Base-by-base conservation (phyloP, 2,797 vertebrate species). In the Tauraco hartlaubi region DNA sequence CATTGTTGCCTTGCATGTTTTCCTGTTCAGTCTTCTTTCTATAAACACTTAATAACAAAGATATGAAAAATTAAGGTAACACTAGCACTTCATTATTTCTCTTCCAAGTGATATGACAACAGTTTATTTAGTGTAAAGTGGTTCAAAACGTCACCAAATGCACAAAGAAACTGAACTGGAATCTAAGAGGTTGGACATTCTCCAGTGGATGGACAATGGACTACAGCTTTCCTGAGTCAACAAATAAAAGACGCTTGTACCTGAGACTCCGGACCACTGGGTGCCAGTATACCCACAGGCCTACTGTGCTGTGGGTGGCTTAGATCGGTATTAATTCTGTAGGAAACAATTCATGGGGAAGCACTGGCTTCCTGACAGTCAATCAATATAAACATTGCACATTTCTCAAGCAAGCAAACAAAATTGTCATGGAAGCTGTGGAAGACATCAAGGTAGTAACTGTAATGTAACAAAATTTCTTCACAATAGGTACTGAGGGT, bases 231-330 rank as follows among this genome's bases (percentile, higher is more conserved):
- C 33, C 12, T 21, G 23, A 58, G 48, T 51, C 15, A 80, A 29
- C 5, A 49, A 78, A 28, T 59, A 61, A 46, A 71, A 58, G 20
- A 56, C 31, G 15, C 28, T 39, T 88, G 73, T 23, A 92, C 41
- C 59, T 75, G 72, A 74, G 73, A 29, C 39, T 63, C 55, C 59
- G 61, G 43, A 58, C 92, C 91, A 89, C 86, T 92, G 88, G 91
- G 86, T 95, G 88, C 94, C 88, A 96, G 91, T 95, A 78, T 85
- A 39, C 51, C 49, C 68, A 78, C 20, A 78, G 55, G n/a, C 29
- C 92, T 61, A 16, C 43, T 9, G 28, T 49, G 29, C 26, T 28
- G 44, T 59, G 35, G 26, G n/a, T 43, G 35, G 6, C 16, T 78
- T 68, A 51, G n/a, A 15, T 31, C 0, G 0, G 7, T 59, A 43